These are phyloP conservation scores for Chromis chromis DNA, from an alignment of 2,797 vertebrate species.

Conservation along the genomic window DNA sequence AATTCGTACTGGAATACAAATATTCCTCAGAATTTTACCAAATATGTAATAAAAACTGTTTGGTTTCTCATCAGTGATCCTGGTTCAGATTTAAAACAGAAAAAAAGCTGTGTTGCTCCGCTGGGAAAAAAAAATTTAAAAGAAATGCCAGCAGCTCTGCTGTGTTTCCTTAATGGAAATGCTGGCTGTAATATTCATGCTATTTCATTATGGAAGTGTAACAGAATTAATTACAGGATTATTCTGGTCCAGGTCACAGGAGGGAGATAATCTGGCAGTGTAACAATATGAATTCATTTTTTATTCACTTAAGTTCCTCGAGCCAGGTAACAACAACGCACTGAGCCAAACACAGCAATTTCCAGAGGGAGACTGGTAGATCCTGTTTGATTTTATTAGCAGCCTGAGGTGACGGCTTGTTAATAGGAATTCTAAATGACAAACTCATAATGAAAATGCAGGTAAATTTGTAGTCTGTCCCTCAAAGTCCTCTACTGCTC, in stretches of 20 bases:
- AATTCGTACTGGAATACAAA: not conserved
- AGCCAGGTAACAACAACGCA: conserved; percentile 11
- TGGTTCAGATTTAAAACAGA: not conserved
- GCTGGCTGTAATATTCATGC: not conserved
- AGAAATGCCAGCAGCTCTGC: not conserved
- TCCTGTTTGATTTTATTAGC: conserved; percentile 4
- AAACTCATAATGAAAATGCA: not conserved
- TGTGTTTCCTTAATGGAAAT: conserved; percentile 19
- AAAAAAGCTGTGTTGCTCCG: not conserved
- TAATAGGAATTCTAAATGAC: not conserved
- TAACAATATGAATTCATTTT: conserved; percentile 18
- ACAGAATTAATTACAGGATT: conserved; percentile 51
- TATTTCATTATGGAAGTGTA: conserved; percentile 48
- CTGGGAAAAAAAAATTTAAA: not conserved
- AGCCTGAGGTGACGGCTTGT: not conserved
- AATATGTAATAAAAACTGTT: not conserved
- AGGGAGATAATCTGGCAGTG: conserved; percentile 39
- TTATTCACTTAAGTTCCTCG: not conserved
- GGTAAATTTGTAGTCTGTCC: not conserved
- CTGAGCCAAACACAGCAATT: conserved; percentile 15
- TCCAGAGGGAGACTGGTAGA: conserved; percentile 2
- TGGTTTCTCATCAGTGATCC: not conserved
- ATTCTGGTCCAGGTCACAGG: conserved; percentile 50
- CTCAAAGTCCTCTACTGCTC: not conserved
- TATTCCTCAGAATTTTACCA: not conserved